phyloP scores from a whole-genome alignment of 2,797 vertebrate species.

The Bradypus variegatus region DNA sequence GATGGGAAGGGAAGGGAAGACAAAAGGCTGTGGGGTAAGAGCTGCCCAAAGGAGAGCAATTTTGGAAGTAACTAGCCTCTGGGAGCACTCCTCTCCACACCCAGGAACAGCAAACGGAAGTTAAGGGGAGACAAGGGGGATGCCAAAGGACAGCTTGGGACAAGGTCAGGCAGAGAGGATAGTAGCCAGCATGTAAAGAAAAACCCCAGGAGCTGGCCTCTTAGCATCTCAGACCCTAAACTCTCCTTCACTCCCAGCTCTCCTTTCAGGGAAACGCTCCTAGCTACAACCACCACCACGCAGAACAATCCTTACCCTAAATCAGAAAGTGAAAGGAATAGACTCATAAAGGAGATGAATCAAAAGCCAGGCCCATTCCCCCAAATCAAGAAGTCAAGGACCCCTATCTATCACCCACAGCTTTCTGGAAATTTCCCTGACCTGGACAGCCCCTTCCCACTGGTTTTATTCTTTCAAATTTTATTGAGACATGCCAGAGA shows the following conservation, averaged over 20 bases:
- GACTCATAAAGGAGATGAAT: not conserved
- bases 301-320: not conserved
- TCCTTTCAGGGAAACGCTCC: not conserved
- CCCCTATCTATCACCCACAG: not conserved
- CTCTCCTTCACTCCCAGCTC: not conserved
- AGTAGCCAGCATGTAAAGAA: not conserved
- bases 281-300: not conserved
- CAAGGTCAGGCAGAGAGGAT: not conserved
- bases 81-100: not conserved
- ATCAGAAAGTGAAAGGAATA: not conserved
- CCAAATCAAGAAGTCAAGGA: not conserved
- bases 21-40: constrained; percentile 42
- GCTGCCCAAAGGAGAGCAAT: not conserved
- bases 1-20: constrained; percentile 16
- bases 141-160: not conserved
- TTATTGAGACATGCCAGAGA: not conserved
- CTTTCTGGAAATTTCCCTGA: not conserved
- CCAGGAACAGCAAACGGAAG: not conserved
- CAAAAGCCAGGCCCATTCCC: not conserved
- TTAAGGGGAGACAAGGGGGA: not conserved
- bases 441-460: too few species aligned
- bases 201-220: not conserved
- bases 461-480: constrained; percentile 9
- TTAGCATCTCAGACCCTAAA: not conserved
- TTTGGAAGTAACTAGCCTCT: not conserved